Conservation (phyloP, 2,797 vertebrate species). For the Aselliscus stoliczkanus region DNA sequence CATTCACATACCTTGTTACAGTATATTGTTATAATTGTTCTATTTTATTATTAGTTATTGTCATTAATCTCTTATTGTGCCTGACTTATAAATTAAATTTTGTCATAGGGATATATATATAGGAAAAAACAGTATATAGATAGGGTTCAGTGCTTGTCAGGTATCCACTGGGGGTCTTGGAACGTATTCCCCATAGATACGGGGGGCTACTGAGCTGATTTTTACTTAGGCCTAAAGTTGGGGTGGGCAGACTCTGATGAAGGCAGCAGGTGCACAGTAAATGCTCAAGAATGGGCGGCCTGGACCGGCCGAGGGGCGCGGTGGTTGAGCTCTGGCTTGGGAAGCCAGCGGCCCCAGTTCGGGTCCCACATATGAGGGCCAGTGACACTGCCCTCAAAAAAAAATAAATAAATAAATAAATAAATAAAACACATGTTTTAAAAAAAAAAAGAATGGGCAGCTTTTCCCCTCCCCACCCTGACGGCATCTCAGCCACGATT, state of each 20-base stretch:
- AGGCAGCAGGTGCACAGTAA: accelerated
- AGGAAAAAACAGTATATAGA: neutral
- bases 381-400: too few relatives aligned
- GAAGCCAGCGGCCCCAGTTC: too few relatives aligned
- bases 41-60: neutral
- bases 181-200: neutral
- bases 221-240: neutral
- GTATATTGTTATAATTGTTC: neutral
- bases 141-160: neutral
- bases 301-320: too few relatives aligned
- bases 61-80: neutral
- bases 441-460: too few relatives aligned
- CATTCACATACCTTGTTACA: neutral
- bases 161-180: neutral
- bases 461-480: too few relatives aligned
- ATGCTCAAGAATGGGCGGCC: neutral
- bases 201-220: neutral
- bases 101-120: too few relatives aligned
- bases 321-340: too few relatives aligned
- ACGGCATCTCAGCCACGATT: neutral
- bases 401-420: too few relatives aligned
- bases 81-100: neutral
- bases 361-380: too few relatives aligned
- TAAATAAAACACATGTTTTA: too few relatives aligned
- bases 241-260: neutral